These are phyloP conservation scores for Lamprologus lemairii DNA, from an alignment of 2,113 vertebrate species.

Conservation along the genomic window DNA sequence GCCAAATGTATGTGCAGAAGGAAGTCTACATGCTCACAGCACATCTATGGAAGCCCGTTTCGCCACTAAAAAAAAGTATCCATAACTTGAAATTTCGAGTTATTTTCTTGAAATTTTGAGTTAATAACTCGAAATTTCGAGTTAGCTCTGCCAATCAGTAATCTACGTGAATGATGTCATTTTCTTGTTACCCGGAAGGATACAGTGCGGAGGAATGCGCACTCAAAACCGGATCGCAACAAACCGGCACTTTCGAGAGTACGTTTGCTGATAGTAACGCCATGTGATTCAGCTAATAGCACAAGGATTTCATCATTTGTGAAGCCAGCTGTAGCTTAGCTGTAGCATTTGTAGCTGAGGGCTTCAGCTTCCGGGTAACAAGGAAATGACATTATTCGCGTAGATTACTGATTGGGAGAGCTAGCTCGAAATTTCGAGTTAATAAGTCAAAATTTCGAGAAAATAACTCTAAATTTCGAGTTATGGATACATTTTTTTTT, in stretches of 20 bases:
- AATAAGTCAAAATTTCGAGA: not conserved
- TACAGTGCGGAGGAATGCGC: rapidly evolving
- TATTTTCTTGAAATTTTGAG: not conserved
- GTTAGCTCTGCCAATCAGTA: rapidly evolving
- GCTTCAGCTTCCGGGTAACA: not conserved
- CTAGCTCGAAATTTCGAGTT: rapidly evolving
- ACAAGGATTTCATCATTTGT: rapidly evolving
- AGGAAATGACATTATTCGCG: not conserved
- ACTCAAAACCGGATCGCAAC: rapidly evolving
- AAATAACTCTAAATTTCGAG: rapidly evolving
- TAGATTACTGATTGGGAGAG: rapidly evolving
- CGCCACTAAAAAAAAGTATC: not conserved
- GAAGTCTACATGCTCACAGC: rapidly evolving
- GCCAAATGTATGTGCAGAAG: not conserved
- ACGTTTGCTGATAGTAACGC: rapidly evolving
- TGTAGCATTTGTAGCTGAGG: not conserved
- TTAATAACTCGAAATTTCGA: rapidly evolving
- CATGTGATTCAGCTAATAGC: not conserved
- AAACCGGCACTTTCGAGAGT: rapidly evolving
- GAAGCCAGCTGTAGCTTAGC: rapidly evolving
- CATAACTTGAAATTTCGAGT: rapidly evolving
- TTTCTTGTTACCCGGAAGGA: not conserved
- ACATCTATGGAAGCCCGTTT: rapidly evolving
- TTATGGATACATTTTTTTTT: not conserved
- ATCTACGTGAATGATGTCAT: not conserved